Base-by-base conservation (phyloP, 2,797 vertebrate genomes). In the Pogonophryne albipinna region DNA sequence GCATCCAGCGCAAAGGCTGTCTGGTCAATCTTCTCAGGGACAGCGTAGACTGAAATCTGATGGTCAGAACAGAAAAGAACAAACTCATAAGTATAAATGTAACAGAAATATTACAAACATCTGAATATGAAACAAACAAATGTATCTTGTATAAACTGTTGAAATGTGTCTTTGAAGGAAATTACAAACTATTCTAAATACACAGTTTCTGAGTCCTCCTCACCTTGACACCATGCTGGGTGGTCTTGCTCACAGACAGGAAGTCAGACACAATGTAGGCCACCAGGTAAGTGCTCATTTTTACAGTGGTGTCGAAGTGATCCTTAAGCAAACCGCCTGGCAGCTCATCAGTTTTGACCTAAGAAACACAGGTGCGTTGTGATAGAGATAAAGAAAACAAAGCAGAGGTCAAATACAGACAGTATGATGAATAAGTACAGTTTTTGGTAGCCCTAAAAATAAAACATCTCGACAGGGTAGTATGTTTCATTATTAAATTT, bases 211-310 rank as follows among this genome's bases (percentile, higher is more conserved):
- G n/a, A 38, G 23, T 11, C 11, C 19, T 23, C 52, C 89, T 92
- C 83, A 98, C 98, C 95, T 97, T 94, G 68, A 98, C 92, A 53
- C 97, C 97, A 0, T 91, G 95, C 69, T 91, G 76, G 15, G 95
- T 98, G 76, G 84, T 95, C 88, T 93, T 96, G 95, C 96, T 97
- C 86, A 98, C 90, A 7, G 96, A 98, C 85, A 95, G 87, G 85
- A 99, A 98, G 86, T 98, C 97, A 0, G 95, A 97, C 78, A 99
- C 87, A 1, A 98, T 96, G 85, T 97, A 98, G 49, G 98, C 98
- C 84, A 98, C 95, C 31, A 99, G 92, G 89, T 98, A 99, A 0
- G 96, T 98, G 85, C 97, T 98, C 97, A 99, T 98, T 92, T 93
- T 97, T 19, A 99, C 95, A 1, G 94, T 96, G 68, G 95, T 93